Conservation (phyloP, 2,113 vertebrate genomes). For the Etheostoma spectabile region DNA sequence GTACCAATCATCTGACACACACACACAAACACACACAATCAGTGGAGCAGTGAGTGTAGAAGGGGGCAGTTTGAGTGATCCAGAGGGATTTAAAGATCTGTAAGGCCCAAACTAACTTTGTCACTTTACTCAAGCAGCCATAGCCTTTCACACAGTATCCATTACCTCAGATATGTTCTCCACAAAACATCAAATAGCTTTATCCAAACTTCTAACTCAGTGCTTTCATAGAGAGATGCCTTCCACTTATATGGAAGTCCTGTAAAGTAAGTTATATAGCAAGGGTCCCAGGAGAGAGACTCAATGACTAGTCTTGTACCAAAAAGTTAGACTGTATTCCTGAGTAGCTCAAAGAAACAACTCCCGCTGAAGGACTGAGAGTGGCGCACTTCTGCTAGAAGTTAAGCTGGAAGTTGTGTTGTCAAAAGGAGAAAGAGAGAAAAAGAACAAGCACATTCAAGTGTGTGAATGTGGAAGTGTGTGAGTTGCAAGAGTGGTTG, state of each 20-base stretch:
- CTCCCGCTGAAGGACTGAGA: conserved; percentile 71
- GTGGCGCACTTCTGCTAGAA: conserved; percentile 70
- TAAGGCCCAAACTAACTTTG: conserved; percentile 83
- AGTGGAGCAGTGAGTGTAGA: conserved; percentile 58
- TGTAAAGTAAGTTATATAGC: conserved; percentile 80
- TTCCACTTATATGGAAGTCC: conserved; percentile 77
- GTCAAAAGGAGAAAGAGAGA: conserved; percentile 34
- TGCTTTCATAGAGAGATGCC: conserved; percentile 68
- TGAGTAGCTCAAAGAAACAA: conserved; percentile 76
- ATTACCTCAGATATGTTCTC: conserved; percentile 73
- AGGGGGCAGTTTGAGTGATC: conserved; percentile 74
- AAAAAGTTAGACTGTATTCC: conserved; percentile 75
- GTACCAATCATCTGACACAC: conserved; percentile 77
- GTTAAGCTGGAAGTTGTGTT: conserved; percentile 76
- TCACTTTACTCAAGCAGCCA: conserved; percentile 76
- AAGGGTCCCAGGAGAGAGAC: conserved; percentile 68
- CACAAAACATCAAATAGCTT: conserved; percentile 79
- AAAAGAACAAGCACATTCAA: conserved; percentile 55
- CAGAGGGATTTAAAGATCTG: conserved; percentile 78
- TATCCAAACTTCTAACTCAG: conserved; percentile 66
- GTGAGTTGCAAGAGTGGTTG: conserved; percentile 35
- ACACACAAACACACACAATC: conserved; percentile 71
- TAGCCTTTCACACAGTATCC: conserved; percentile 82
- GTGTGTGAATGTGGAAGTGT: conserved; percentile 46
- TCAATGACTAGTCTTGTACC: conserved; percentile 72